Conservation (phyloP, 1,140 invertebrate species). For the Anagrus nilaparvatae region DNA sequence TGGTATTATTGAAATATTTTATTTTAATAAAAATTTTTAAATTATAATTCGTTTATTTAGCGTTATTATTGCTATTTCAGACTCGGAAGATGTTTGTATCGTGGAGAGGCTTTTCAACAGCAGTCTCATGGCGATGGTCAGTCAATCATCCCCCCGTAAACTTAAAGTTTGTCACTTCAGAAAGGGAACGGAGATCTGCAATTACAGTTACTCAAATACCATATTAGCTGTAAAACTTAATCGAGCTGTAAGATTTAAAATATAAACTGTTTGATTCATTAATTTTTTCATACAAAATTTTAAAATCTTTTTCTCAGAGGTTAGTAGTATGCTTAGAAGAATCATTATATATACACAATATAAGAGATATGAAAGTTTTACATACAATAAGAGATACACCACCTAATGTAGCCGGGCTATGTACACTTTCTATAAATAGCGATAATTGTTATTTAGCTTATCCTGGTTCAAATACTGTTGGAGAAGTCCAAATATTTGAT, state of each 20-base stretch:
- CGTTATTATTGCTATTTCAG: slow-evolving; percentile 34
- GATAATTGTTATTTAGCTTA: slow-evolving; percentile 94
- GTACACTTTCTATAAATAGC: slow-evolving; percentile 78
- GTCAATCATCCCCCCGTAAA: slow-evolving; percentile 81
- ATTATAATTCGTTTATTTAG: too few species aligned
- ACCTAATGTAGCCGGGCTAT: slow-evolving; percentile 84
- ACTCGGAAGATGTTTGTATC: slow-evolving; percentile 80
- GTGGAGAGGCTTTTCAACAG: slow-evolving; percentile 95
- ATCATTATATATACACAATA: slow-evolving; percentile 97
- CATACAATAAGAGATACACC: slow-evolving; percentile 98
- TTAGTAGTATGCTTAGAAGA: slow-evolving; percentile 96
- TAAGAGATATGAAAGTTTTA: slow-evolving; percentile 96
- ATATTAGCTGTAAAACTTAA: slow-evolving; percentile 95
- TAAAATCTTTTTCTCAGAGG: slow-evolving; percentile 47
- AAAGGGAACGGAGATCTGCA: slow-evolving; percentile 96
- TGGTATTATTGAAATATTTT: slow-evolving; percentile 40
- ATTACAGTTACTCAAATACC: slow-evolving; percentile 96
- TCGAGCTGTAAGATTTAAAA: slow-evolving; percentile 63
- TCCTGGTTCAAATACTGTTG: slow-evolving; percentile 85
- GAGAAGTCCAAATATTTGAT: slow-evolving; percentile 98
- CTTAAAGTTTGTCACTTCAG: slow-evolving; percentile 96
- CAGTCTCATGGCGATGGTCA: slow-evolving; percentile 91
- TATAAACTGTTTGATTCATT: background rate
- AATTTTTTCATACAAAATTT: background rate
- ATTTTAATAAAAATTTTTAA: slow-evolving; percentile 11